phyloP scores from a whole-genome alignment of 2,888 invertebrate genomes.

The Tenthredo livida region DNA sequence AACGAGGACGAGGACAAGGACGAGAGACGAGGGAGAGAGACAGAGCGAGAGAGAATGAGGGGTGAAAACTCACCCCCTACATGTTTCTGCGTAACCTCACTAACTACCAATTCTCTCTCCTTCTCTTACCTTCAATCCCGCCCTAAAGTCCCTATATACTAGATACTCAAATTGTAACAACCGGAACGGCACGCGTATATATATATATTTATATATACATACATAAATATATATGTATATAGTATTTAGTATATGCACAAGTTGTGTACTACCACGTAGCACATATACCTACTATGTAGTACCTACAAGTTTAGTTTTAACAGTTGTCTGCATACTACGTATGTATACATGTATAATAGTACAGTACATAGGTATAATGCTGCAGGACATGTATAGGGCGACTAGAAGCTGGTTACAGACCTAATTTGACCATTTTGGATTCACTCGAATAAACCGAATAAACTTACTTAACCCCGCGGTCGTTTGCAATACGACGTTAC shows the following conservation, averaged over 20 bases:
- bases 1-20: conserved; percentile 26
- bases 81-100: conserved; percentile 43
- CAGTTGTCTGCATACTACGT: background rate
- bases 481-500: background rate
- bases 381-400: background rate
- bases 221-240: background rate
- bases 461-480: background rate
- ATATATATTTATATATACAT: background rate
- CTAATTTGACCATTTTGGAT: conserved; percentile 10
- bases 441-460: background rate
- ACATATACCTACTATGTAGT: background rate
- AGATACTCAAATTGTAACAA: conserved; percentile 1
- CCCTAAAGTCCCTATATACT: background rate
- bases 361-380: background rate
- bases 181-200: background rate
- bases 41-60: conserved; percentile 18
- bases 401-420: background rate
- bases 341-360: background rate
- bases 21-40: conserved; percentile 11
- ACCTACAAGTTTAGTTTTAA: background rate
- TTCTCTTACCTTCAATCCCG: background rate
- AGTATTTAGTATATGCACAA: background rate
- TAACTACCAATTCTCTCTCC: conserved; percentile 29
- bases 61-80: conserved; percentile 29
- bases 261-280: background rate